A percentile compares a stretch with the other conserved stretches of the same genome.
phyloP scores from a whole-genome alignment of 2,113 vertebrate genomes.

The Sinocyclocheilus maitianheensis region DNA sequence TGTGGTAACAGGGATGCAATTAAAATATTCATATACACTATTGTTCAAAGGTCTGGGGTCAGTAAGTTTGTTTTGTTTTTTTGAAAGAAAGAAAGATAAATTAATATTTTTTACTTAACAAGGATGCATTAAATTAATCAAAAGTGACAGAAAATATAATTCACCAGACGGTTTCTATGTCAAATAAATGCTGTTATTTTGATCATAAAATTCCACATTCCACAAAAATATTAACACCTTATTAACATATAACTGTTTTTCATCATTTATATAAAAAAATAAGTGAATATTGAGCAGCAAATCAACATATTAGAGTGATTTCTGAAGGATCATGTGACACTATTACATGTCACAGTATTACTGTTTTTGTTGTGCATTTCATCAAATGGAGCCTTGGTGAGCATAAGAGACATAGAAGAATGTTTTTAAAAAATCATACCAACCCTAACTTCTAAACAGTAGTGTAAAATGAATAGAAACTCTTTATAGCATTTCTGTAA shows the following conservation, averaged over 20 bases:
- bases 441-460: background rate
- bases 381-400: background rate
- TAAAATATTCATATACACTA: background rate
- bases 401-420: background rate
- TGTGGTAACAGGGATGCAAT: background rate
- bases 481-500: background rate
- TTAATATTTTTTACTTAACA: too few relatives aligned
- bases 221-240: background rate
- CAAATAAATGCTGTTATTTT: background rate
- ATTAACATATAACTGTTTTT: background rate
- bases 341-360: background rate
- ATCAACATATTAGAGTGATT: background rate
- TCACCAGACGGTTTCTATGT: too few relatives aligned
- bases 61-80: too few relatives aligned
- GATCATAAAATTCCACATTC: too few relatives aligned
- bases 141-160: background rate
- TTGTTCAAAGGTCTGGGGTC: too few relatives aligned
- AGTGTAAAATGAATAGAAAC: background rate
- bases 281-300: background rate
- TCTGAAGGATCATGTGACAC: background rate
- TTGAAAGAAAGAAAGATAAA: too few relatives aligned
- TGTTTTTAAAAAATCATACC: too few relatives aligned
- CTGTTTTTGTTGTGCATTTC: background rate
- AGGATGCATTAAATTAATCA: background rate
- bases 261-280: too few relatives aligned